A percentile compares a stretch with the other conserved stretches of the same genome.
phyloP scores from a whole-genome alignment of 1,140 invertebrate species.

The Anastrepha ludens region DNA sequence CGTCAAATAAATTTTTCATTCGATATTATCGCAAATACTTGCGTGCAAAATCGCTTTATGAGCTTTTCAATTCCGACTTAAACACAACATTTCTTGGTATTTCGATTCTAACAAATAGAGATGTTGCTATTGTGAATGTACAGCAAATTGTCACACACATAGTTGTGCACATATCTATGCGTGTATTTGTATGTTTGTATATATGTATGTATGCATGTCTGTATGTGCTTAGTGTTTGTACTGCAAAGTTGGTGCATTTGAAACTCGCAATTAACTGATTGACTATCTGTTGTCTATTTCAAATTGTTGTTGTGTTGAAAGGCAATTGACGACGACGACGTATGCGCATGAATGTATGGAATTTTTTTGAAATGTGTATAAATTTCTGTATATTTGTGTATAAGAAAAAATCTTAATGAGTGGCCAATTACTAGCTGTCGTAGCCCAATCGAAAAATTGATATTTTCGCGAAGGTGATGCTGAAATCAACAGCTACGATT shows the following conservation, averaged over 20 bases:
- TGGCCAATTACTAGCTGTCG: slow-evolving; percentile 23
- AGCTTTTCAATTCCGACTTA: neutral
- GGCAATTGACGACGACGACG: neutral
- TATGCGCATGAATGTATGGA: neutral
- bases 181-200: neutral
- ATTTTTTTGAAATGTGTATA: neutral
- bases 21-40: slow-evolving; percentile 47
- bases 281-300: neutral
- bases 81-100: slow-evolving; percentile 14
- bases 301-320: neutral
- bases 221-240: neutral
- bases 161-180: neutral
- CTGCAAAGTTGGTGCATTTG: neutral
- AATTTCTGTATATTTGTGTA: neutral
- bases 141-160: neutral
- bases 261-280: slow-evolving; percentile 20
- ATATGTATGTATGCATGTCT: neutral
- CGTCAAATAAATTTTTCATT: slow-evolving; percentile 15
- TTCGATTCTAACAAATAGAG: slow-evolving; percentile 12
- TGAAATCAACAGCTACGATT: neutral
- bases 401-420: slow-evolving; percentile 16
- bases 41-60: neutral
- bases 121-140: neutral
- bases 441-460: neutral
- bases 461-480: slow-evolving; percentile 5